Conservation (phyloP, 2,113 vertebrate species). For the Zosterops lateralis region DNA sequence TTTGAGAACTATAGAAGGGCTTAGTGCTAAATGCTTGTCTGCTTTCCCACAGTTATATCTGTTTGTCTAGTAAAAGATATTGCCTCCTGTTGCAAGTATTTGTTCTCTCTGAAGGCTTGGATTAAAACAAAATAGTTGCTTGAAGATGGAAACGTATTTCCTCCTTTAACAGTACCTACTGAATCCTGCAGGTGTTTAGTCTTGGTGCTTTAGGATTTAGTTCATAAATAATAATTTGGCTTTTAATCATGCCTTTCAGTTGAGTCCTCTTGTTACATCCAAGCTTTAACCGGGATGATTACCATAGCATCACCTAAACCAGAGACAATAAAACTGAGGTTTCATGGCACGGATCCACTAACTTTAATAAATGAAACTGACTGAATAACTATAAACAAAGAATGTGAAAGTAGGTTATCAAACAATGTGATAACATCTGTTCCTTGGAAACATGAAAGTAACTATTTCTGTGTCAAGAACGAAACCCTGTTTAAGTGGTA, state of each 20-base stretch:
- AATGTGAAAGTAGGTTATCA: slow-evolving; percentile 50
- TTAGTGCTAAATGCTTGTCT: neutral
- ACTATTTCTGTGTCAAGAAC: slow-evolving; percentile 39
- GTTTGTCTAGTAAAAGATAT: neutral
- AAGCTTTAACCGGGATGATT: neutral
- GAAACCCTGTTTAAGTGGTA: slow-evolving; percentile 11
- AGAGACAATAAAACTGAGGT: slow-evolving; percentile 38
- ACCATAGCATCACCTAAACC: slow-evolving; percentile 26
- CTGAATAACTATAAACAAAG: slow-evolving; percentile 39
- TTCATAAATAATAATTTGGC: slow-evolving; percentile 53
- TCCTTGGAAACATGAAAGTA: slow-evolving; percentile 55
- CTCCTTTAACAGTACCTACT: slow-evolving; percentile 14
- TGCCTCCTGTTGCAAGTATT: neutral
- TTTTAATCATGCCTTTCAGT: slow-evolving; percentile 42
- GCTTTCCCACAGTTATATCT: neutral
- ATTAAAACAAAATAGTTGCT: neutral
- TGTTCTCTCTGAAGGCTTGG: neutral
- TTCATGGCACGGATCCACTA: slow-evolving; percentile 15
- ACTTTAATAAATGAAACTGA: slow-evolving; percentile 49
- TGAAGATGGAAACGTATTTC: neutral
- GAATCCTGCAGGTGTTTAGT: slow-evolving; percentile 25
- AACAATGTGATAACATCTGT: slow-evolving; percentile 39
- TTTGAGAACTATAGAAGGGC: neutral
- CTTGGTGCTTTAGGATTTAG: neutral
- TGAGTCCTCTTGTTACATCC: slow-evolving; percentile 4